Percentiles rank a stretch among this genome's conserved stretches.
Conservation (phyloP, 2,888 invertebrate genomes). For the Koerneria pararmatus region DNA sequence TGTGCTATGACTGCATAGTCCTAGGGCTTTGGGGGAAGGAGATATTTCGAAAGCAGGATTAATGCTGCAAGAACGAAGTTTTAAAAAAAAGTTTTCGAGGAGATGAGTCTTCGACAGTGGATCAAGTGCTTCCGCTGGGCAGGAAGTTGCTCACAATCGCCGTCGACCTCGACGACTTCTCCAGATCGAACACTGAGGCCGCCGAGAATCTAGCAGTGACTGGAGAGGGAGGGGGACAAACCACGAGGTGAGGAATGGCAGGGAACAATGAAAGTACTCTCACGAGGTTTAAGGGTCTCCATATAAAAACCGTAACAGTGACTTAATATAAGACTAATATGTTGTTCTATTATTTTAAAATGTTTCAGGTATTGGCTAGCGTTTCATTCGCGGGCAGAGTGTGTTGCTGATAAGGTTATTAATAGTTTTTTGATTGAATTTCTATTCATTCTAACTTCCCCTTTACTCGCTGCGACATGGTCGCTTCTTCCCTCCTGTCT, state of each 20-base stretch:
- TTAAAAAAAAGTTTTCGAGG: slow-evolving; percentile 16
- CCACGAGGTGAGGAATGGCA: slow-evolving; percentile 19
- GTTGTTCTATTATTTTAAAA: no score
- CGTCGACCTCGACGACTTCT: slow-evolving; percentile 45
- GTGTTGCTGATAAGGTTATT: slow-evolving; percentile 45
- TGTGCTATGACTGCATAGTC: no score
- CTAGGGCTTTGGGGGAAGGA: no score
- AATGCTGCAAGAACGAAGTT: background rate
- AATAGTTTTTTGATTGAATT: background rate
- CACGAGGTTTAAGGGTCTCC: no score
- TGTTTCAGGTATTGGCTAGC: slow-evolving; percentile 40
- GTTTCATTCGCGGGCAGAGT: slow-evolving; percentile 40
- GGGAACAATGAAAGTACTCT: no score
- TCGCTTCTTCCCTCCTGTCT: no score
- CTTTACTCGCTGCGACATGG: no score
- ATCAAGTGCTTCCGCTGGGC: slow-evolving; percentile 38
- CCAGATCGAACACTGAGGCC: slow-evolving; percentile 31
- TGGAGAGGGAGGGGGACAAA: slow-evolving; percentile 23
- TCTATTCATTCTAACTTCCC: background rate
- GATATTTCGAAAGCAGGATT: no score
- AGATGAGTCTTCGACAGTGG: slow-evolving; percentile 36
- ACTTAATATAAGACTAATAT: no score
- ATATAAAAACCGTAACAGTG: no score
- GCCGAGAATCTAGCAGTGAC: slow-evolving; percentile 30
- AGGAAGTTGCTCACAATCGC: slow-evolving; percentile 39